Evolutionary conservation across 2,797 vertebrate genomes (phyloP).

Genomic region (Urosaurus nigricauda): DNA sequence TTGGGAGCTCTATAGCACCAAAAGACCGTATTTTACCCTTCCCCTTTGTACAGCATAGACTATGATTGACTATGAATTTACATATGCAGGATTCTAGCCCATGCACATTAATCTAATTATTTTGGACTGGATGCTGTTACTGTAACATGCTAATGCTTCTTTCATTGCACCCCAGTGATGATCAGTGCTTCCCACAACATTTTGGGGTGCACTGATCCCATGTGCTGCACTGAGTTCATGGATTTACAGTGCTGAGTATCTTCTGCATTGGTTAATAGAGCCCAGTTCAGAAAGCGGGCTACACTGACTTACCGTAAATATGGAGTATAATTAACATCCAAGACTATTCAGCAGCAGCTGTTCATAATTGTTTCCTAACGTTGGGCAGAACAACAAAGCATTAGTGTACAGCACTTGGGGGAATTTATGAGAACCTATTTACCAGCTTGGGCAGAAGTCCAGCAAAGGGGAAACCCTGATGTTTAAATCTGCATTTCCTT

Average conservation of each 20-base stretch:
- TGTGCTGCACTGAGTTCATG: conserved; percentile 58
- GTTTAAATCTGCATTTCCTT: conserved; percentile 45
- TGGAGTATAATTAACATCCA: conserved; percentile 55
- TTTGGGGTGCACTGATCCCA: conserved; percentile 34
- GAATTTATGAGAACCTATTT: conserved; percentile 72
- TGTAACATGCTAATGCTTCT: neutral
- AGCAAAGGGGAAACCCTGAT: conserved; percentile 55
- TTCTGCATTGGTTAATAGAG: neutral
- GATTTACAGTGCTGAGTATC: conserved; percentile 33
- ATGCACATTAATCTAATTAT: neutral
- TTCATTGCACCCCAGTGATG: neutral
- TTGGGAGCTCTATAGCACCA: too few species aligned
- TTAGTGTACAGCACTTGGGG: conserved; percentile 63
- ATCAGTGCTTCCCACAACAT: neutral
- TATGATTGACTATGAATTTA: too few species aligned
- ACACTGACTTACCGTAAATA: conserved; percentile 45
- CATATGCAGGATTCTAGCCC: too few species aligned
- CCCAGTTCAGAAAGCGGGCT: neutral
- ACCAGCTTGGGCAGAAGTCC: conserved; percentile 58
- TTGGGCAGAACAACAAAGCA: conserved; percentile 70
- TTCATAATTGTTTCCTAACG: conserved; percentile 70
- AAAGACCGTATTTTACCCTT: too few species aligned
- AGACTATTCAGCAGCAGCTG: conserved; percentile 67
- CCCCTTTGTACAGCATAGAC: too few species aligned
- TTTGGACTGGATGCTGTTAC: neutral